Conservation (phyloP, 1,140 invertebrate species). For the Panagrolaimus sp. region DNA sequence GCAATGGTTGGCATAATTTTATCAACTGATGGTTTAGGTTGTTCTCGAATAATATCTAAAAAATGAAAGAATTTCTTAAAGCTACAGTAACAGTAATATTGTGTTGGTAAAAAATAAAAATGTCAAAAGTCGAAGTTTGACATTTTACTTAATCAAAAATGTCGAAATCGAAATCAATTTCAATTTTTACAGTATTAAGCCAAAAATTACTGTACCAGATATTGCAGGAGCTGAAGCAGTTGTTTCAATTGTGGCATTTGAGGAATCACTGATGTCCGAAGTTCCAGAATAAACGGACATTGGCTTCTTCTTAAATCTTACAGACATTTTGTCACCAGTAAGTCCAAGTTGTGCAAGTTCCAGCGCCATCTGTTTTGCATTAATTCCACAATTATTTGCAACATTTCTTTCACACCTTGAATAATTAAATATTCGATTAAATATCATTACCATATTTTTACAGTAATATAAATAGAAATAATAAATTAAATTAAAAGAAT, state of each 20-base stretch:
- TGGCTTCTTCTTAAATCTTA: constrained; percentile 67
- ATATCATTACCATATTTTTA: background rate
- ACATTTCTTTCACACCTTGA: constrained; percentile 90
- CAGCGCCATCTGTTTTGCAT: constrained; percentile 89
- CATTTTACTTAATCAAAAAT: too few relatives aligned
- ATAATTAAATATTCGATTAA: background rate
- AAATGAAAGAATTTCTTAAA: too few relatives aligned
- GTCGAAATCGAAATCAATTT: too few relatives aligned
- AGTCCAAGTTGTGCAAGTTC: constrained; percentile 84
- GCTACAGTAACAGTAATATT: too few relatives aligned
- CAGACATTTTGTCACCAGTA: constrained; percentile 76
- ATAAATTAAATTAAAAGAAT: too few relatives aligned
- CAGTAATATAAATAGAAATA: background rate
- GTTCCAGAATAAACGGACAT: constrained; percentile 14
- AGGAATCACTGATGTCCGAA: constrained; percentile 9
- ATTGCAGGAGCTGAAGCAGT: background rate
- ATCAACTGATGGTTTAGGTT: background rate
- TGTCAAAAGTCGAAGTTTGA: too few relatives aligned
- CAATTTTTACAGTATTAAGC: too few relatives aligned
- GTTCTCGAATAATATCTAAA: background rate
- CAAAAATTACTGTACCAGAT: too few relatives aligned
- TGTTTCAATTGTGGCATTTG: constrained; percentile 4
- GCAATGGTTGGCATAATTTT: background rate
- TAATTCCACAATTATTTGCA: constrained; percentile 96
- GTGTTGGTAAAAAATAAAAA: too few relatives aligned